Base-by-base conservation (phyloP, 2,888 invertebrate species). In the Agrilus biguttatus region DNA sequence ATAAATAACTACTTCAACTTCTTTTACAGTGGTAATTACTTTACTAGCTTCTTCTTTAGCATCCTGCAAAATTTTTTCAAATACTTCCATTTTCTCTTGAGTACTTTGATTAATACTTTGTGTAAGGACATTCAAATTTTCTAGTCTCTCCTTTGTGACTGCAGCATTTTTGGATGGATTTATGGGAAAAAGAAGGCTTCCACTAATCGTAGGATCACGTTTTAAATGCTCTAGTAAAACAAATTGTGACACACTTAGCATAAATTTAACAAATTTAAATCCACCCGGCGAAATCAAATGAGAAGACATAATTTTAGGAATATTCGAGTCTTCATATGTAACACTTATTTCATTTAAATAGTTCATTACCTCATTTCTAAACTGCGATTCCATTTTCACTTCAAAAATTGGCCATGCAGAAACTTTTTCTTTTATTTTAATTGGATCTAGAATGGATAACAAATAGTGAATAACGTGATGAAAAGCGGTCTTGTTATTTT, bases 211-310 rank as follows among this genome's bases (percentile, higher is more conserved):
- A 7, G 45, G 36, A 14, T 49, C 50, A 40, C 49, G 51, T 41
- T 51, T 50, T 21, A 60, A 40, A 47, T 56, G 50, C 46, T 60
- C 56, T 19, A 42, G 48, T 14, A 61, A 34, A 14, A 61, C 62
- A n/a, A 65, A 47, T 39, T 60, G 54, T 5, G 63, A 60, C 41
- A 66, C 45, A 47, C 59, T 60, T n/a, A 59, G 53, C 55, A 66
- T 58, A 47, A 62, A 60, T 41, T 53, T 55, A 2, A 55, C 50
- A 49, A 64, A 60, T 42, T 56, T 59, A 35, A 49, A 51, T 10
- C 65, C 65, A n/a, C 61, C 60, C 1, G 66, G 64, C 3, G 60
- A 55, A 39, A 66, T 54, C 34, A 66, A 50, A 46, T 63, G 63
- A 5, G 64, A 65, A 8, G 57, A 46, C 53, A 59, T 55, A 19